A percentile compares a stretch with the other conserved stretches of the same genome.
Conservation (phyloP, 2,797 vertebrate genomes). For the Sebastes hubbsi region DNA sequence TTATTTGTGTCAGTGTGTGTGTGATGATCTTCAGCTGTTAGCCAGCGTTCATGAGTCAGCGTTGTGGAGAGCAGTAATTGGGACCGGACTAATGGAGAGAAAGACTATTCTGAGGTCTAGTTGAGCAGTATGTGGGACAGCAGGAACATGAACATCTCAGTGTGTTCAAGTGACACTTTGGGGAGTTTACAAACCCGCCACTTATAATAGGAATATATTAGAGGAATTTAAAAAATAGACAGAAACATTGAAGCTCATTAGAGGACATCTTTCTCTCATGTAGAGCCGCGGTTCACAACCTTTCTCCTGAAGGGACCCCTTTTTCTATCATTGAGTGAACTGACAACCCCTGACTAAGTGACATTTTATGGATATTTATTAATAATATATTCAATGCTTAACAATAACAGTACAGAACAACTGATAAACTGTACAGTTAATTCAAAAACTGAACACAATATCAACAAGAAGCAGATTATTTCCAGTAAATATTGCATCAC, state of each 20-base stretch:
- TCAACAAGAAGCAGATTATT: too few species aligned
- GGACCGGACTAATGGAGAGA: conserved; percentile 40
- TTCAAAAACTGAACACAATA: fast-evolving
- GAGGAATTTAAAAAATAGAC: background rate
- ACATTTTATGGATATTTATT: too few species aligned
- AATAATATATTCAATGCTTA: too few species aligned
- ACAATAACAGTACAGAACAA: too few species aligned
- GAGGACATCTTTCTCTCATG: background rate
- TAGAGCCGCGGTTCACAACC: background rate
- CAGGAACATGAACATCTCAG: conserved; percentile 5
- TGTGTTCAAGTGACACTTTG: conserved; percentile 13
- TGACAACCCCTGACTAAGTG: too few species aligned
- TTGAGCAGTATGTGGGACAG: conserved; percentile 39
- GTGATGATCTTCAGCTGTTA: conserved; percentile 45
- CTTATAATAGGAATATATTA: conserved; percentile 22
- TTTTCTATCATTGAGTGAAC: too few species aligned
- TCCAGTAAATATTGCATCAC: too few species aligned
- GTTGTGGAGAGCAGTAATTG: conserved; percentile 49
- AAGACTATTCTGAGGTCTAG: conserved; percentile 37
- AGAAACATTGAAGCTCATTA: background rate
- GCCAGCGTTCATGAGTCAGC: conserved; percentile 43
- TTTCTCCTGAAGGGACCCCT: too few species aligned
- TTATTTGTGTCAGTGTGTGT: conserved; percentile 42
- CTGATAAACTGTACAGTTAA: too few species aligned
- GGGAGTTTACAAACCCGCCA: conserved; percentile 19